phyloP scores from a whole-genome alignment of 2,113 vertebrate species.

The Pelecanus crispus region DNA sequence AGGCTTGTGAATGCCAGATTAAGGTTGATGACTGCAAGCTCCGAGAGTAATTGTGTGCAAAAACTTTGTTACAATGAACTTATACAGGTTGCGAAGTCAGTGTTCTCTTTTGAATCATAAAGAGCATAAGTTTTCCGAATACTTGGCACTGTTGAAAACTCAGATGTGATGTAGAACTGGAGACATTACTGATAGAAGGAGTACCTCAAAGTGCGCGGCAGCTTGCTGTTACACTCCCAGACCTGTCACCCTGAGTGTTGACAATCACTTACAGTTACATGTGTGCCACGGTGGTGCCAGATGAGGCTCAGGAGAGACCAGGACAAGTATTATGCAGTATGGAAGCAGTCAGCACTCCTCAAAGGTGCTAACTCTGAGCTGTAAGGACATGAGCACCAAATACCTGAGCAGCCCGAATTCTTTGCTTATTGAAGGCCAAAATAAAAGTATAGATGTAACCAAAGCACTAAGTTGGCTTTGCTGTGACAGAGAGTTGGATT shows the following conservation, averaged over 20 bases:
- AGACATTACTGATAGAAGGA: neutral
- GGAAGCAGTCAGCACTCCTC: neutral
- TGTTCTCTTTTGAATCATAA: neutral
- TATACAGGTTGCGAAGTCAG: neutral
- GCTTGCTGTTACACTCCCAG: neutral
- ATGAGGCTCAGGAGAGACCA: neutral
- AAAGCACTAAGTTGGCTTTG: neutral
- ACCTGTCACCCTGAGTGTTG: neutral
- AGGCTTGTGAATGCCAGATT: neutral
- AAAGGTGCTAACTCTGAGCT: neutral
- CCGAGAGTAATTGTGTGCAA: neutral
- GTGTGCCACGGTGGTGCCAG: fast-evolving
- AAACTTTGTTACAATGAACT: neutral
- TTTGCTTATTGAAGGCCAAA: neutral
- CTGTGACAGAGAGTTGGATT: neutral
- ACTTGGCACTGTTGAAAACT: neutral
- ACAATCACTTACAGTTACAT: neutral
- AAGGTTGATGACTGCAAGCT: neutral
- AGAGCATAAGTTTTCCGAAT: neutral
- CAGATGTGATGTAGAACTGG: neutral
- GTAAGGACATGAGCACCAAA: neutral
- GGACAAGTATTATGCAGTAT: neutral
- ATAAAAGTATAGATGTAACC: neutral
- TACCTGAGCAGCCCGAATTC: neutral
- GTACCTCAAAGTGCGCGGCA: neutral